phyloP scores from a whole-genome alignment of 2,113 vertebrate species.

The Dendropsophus ebraccatus region DNA sequence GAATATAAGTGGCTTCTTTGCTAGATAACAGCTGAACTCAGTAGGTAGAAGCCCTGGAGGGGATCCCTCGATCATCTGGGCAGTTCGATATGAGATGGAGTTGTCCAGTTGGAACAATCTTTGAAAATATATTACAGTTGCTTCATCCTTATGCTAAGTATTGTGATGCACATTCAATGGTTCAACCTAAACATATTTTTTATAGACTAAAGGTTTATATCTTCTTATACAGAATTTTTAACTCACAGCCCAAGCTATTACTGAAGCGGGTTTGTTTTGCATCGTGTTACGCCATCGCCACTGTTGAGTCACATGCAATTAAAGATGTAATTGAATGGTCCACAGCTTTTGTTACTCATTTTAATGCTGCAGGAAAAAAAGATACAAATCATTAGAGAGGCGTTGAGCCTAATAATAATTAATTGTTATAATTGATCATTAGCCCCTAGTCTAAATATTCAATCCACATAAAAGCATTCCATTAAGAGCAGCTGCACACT shows the following conservation, averaged over 20 bases:
- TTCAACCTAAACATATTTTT: no score
- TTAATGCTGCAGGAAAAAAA: slow-evolving; percentile 9
- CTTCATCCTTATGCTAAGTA: background rate
- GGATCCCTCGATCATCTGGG: no score
- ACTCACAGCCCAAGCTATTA: background rate
- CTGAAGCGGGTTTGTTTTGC: background rate
- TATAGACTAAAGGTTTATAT: no score
- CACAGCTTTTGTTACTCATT: slow-evolving; percentile 7
- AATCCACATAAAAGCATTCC: slow-evolving; percentile 15
- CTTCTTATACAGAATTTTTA: background rate
- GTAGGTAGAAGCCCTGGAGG: no score
- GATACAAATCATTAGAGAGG: slow-evolving; percentile 16
- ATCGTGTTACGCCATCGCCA: background rate
- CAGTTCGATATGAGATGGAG: no score
- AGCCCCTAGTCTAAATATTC: slow-evolving; percentile 23
- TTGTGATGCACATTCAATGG: background rate
- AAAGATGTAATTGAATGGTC: background rate
- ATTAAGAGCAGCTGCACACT: background rate
- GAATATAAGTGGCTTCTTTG: no score
- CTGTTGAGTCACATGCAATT: background rate
- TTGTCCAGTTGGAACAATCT: background rate
- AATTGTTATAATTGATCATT: slow-evolving; percentile 25
- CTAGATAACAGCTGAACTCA: no score
- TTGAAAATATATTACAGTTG: background rate
- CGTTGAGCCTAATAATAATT: slow-evolving; percentile 17